Conservation (phyloP, 2,797 vertebrate species). For the Sebastes taczanowskii region DNA sequence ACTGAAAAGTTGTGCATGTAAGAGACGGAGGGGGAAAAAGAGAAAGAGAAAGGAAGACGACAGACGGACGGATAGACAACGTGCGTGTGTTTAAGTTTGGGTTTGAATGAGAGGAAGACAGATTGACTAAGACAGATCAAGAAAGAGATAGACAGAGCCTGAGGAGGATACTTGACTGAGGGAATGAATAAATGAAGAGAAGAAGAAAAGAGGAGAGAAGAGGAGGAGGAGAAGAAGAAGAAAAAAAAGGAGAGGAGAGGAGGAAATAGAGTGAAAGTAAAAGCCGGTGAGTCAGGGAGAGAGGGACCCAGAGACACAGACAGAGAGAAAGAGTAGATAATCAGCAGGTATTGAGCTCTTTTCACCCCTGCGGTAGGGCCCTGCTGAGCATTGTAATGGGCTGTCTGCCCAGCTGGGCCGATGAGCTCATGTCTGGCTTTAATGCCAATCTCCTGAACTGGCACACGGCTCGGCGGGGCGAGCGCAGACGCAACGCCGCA, state of each 20-base stretch:
- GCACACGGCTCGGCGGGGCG: slow-evolving; percentile 82
- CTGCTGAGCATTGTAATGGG: slow-evolving; percentile 96
- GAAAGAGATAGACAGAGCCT: slow-evolving; percentile 31
- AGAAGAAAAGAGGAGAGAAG: not conserved
- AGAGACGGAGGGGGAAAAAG: not conserved
- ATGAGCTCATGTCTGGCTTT: slow-evolving; percentile 99
- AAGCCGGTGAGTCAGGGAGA: slow-evolving; percentile 36
- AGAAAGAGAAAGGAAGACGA: slow-evolving; percentile 4
- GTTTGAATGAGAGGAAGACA: slow-evolving; percentile 21
- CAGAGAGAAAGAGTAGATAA: slow-evolving; percentile 82
- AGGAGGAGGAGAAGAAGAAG: not conserved
- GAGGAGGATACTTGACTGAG: slow-evolving; percentile 30
- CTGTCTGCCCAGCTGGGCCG: slow-evolving; percentile 93
- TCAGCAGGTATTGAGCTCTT: slow-evolving; percentile 95
- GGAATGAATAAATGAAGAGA: slow-evolving; percentile 34
- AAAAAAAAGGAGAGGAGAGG: not conserved
- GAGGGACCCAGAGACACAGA: slow-evolving; percentile 43
- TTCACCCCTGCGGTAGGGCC: slow-evolving; percentile 87
- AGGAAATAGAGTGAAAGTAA: slow-evolving; percentile 24
- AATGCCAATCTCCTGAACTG: slow-evolving; percentile 96
- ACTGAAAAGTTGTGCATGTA: slow-evolving; percentile 45
- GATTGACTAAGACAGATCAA: slow-evolving; percentile 34
- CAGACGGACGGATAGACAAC: not conserved
- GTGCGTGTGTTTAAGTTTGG: not conserved
- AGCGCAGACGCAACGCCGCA: slow-evolving; percentile 44